phyloP scores from a whole-genome alignment of 2,113 vertebrate genomes.

The Barbus barbus region DNA sequence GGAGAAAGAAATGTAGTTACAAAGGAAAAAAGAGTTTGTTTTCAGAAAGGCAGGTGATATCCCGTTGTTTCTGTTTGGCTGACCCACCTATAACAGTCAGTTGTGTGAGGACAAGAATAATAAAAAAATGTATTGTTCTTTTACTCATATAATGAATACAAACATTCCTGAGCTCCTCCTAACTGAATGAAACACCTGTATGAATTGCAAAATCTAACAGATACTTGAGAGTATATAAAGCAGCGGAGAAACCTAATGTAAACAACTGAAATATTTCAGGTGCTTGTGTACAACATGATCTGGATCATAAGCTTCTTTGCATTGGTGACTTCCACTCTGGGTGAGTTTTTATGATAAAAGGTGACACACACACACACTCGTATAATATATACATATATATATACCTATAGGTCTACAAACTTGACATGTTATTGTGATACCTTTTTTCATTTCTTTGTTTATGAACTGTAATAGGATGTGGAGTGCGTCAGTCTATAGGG shows the following conservation, averaged over 20 bases:
- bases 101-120: background rate
- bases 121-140: too few relatives aligned
- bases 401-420: too few relatives aligned
- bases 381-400: too few relatives aligned
- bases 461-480: conserved; percentile 72
- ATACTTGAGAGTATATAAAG: background rate
- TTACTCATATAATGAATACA: conserved; percentile 10
- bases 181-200: conserved; percentile 48
- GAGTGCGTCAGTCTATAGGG: conserved; percentile 63
- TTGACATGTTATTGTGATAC: too few relatives aligned
- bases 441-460: background rate
- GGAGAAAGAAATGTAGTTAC: too few relatives aligned
- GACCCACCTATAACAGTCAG: background rate
- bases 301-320: conserved; percentile 66
- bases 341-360: conserved; percentile 63
- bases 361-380: background rate
- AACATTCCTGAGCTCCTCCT: conserved; percentile 4
- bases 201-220: conserved; percentile 60
- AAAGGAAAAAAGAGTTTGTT: too few relatives aligned
- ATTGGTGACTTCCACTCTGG: conserved; percentile 73
- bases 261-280: too few relatives aligned
- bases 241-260: background rate
- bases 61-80: background rate
- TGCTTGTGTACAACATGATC: conserved; percentile 61
- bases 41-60: background rate